Evolutionary conservation across 2,888 invertebrate genomes (phyloP).

Genomic region (Slavum lentiscoides): DNA sequence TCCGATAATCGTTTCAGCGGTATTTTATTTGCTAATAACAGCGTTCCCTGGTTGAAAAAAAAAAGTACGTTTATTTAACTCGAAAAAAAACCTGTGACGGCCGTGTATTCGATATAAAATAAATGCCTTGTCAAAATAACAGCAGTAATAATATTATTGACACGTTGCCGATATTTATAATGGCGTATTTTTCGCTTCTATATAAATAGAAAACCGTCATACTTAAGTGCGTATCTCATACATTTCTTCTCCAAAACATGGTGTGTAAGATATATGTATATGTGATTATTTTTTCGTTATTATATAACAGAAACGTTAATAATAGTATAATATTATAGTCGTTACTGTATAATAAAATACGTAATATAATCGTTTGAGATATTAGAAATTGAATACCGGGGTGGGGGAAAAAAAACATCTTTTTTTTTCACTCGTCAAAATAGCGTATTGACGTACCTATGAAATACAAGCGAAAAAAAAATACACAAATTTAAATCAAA

Average conservation of each 20-base stretch:
- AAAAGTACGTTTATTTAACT: background rate
- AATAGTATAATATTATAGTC: background rate
- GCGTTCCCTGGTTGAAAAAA: background rate
- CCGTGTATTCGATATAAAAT: background rate
- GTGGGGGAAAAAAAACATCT: background rate
- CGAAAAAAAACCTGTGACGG: too few species aligned
- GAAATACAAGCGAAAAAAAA: too few species aligned
- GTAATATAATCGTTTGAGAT: background rate
- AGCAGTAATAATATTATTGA: background rate
- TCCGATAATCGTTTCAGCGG: too few species aligned
- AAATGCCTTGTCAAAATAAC: conserved; percentile 1
- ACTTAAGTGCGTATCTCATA: too few species aligned
- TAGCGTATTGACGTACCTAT: too few species aligned
- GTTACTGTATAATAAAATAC: too few species aligned
- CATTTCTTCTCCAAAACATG: too few species aligned
- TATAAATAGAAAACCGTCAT: too few species aligned
- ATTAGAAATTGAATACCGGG: background rate
- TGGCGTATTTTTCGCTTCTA: background rate
- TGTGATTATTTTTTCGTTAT: too few species aligned
- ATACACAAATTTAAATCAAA: background rate
- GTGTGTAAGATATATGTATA: too few species aligned
- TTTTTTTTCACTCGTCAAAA: background rate
- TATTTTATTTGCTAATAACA: too few species aligned
- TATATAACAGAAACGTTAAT: too few species aligned
- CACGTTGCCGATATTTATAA: background rate